Base-by-base conservation (phyloP, 2,113 vertebrate species). In the Melanostigma gelatinosum region DNA sequence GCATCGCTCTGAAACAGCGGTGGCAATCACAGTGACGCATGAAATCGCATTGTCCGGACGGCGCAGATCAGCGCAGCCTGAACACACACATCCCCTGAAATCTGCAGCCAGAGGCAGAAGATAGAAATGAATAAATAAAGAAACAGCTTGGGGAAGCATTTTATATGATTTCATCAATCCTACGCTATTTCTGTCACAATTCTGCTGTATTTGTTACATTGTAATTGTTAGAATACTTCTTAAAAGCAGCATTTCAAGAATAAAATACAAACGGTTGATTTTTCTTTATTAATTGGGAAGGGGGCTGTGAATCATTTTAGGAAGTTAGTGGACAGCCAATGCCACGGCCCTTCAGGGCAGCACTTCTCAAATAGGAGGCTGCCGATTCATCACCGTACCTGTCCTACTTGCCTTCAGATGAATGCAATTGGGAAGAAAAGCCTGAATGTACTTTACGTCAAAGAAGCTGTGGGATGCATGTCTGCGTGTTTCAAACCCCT, bases 401-500 rank as follows among this genome's bases (percentile, higher is more conserved):
- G 20, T 50, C 42, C 22, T 62, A 8, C 27, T 73, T 73, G 71
- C 20, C 20, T 62, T 62, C 42, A 24, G 58, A 20, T 27, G 38
- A 40, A 40, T 40, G 46, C 40, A 27, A 8, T 44, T 15, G 20
- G 24, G 60, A 48, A 40, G 3, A 52, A 34, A 64, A n/a, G 8
- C 15, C 52, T 74, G 32, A 77, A 74, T 62, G 40, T 20, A 42
- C 4, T 46, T 29, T 13, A 24, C 42, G 32, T 46, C 16, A 32
- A 12, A 12, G 27, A 6, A 48, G 67, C 13, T 36, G 34, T 80
- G 60, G 67, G 55, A 50, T 24, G 27, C 15, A 62, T n/a, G 20
- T 72, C 18, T 57, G 60, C 27, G 57, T 63, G 73, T 67, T 72
- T 34, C 12, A 70, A 82, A 52, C 12, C 27, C 46, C 8, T 60